Evolutionary conservation across 1,140 invertebrate genomes (phyloP).

Genomic region (Scaptomyza hsui): DNA sequence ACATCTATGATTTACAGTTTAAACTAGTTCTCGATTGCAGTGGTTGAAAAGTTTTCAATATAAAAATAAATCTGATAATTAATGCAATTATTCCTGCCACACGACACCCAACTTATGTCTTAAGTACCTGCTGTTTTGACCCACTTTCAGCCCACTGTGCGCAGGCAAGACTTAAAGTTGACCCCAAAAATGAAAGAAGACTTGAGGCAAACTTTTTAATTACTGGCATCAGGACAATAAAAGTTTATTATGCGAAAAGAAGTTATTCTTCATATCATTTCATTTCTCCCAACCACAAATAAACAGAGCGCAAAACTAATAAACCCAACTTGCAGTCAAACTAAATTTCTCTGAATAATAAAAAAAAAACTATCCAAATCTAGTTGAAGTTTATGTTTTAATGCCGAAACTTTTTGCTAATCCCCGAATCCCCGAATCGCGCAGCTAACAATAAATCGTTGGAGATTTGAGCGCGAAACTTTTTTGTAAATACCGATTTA

Average conservation of each 20-base stretch:
- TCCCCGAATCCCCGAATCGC: constrained; percentile 42
- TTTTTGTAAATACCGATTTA: constrained; percentile 47
- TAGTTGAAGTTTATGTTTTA: constrained; percentile 58
- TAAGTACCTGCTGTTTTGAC: constrained; percentile 27
- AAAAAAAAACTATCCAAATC: constrained; percentile 47
- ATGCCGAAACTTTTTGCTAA: constrained; percentile 62
- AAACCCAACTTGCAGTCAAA: constrained; percentile 52
- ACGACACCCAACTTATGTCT: neutral
- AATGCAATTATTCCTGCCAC: neutral
- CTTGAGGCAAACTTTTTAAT: constrained; percentile 76
- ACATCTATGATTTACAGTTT: too few species aligned
- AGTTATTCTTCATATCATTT: neutral
- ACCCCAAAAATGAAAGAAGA: constrained; percentile 48
- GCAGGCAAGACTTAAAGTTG: constrained; percentile 27
- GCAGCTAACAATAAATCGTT: constrained; percentile 51
- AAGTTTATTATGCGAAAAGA: constrained; percentile 73
- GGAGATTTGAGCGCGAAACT: constrained; percentile 23
- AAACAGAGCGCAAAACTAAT: constrained; percentile 58
- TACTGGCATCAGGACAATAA: constrained; percentile 76
- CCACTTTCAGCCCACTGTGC: constrained; percentile 36
- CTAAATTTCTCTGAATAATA: constrained; percentile 44
- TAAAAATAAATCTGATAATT: neutral
- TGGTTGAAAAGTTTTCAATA: too few species aligned
- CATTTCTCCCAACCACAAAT: constrained; percentile 41
- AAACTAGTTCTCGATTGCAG: too few species aligned